phyloP scores from a whole-genome alignment of 2,888 invertebrate genomes.

The Kuschelorhynchus macadamiae region DNA sequence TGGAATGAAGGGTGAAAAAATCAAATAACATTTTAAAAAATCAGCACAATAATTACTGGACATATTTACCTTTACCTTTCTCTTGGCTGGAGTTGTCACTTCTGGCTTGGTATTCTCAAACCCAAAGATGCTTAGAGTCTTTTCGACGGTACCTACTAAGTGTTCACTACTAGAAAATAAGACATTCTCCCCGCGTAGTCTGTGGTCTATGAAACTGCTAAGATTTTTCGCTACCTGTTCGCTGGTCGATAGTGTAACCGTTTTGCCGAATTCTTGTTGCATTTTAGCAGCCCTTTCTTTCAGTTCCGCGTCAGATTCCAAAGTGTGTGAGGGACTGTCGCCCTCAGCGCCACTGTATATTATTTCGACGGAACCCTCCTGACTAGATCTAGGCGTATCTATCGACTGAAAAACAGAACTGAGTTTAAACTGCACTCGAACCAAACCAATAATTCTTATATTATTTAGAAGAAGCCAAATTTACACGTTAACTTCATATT shows the following conservation, averaged over 20 bases:
- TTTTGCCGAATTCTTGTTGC: slow-evolving; percentile 67
- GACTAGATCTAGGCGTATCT: slow-evolving; percentile 45
- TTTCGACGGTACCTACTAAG: slow-evolving; percentile 68
- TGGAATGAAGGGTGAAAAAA: too few species aligned
- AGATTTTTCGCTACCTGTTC: slow-evolving; percentile 36
- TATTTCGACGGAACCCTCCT: slow-evolving; percentile 67
- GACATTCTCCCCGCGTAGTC: slow-evolving; percentile 57
- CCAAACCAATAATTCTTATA: too few species aligned
- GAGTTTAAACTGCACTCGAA: too few species aligned
- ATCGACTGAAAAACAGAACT: slow-evolving; percentile 18
- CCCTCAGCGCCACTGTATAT: slow-evolving; percentile 67
- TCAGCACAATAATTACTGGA: background rate
- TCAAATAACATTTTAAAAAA: too few species aligned
- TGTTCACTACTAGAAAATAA: slow-evolving; percentile 64
- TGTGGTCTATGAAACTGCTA: slow-evolving; percentile 60
- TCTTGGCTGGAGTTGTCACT: slow-evolving; percentile 63
- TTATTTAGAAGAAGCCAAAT: too few species aligned
- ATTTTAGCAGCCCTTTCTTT: slow-evolving; percentile 69
- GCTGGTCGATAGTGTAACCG: slow-evolving; percentile 8
- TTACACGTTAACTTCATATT: too few species aligned
- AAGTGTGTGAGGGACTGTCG: slow-evolving; percentile 64
- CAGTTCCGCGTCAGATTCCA: slow-evolving; percentile 68
- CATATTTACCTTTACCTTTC: slow-evolving; percentile 64
- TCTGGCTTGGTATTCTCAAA: slow-evolving; percentile 64
- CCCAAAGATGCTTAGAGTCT: slow-evolving; percentile 67